Evolutionary conservation across 2,113 vertebrate species (phyloP).

Genomic region (Aphyosemion australe): DNA sequence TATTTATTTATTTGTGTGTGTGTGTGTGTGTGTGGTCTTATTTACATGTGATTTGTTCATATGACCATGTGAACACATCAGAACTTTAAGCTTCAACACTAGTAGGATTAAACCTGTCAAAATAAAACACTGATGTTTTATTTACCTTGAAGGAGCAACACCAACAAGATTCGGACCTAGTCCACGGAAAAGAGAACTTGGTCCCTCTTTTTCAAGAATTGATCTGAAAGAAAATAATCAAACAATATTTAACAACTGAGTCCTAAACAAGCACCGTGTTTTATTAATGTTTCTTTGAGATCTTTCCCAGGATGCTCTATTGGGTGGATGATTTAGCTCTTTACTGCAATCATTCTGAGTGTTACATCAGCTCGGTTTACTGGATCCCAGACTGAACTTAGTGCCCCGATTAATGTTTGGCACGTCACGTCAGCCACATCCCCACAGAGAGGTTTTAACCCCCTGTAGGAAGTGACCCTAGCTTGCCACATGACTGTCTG

Average conservation of each 20-base stretch:
- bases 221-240: slow-evolving; percentile 81
- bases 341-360: neutral
- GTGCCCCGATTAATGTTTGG: neutral
- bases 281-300: neutral
- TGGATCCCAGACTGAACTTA: neutral
- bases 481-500: slow-evolving; percentile 9
- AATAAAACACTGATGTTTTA: neutral
- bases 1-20: neutral
- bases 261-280: neutral
- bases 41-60: slow-evolving; percentile 1
- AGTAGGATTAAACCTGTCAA: too few relatives aligned
- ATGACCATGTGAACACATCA: neutral
- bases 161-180: slow-evolving; percentile 96
- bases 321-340: neutral
- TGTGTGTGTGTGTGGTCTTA: neutral
- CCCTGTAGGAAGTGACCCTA: slow-evolving; percentile 17
- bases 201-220: slow-evolving; percentile 97
- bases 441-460: slow-evolving; percentile 5
- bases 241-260: neutral
- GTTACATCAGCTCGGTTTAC: slow-evolving; percentile 9
- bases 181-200: slow-evolving; percentile 94
- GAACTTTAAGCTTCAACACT: neutral
- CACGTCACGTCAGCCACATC: slow-evolving; percentile 24
- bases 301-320: neutral
- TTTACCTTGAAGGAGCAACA: slow-evolving; percentile 95